Conservation (phyloP, 2,113 vertebrate species). For the Pelobates fuscus region DNA sequence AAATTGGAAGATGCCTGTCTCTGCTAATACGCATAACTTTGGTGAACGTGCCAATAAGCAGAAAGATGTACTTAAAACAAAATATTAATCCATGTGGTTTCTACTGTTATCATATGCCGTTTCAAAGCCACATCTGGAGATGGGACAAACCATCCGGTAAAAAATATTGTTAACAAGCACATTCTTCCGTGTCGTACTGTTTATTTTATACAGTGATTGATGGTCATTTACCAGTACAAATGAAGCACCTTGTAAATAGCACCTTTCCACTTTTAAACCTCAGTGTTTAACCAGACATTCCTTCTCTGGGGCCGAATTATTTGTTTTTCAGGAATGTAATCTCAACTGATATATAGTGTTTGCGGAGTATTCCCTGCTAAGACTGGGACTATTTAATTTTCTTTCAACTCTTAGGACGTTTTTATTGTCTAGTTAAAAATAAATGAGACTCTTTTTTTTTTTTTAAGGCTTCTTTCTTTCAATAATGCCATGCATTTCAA, state of each 20-base stretch:
- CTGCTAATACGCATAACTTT: too few species aligned
- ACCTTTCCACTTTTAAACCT: conserved; percentile 14
- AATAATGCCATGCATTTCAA: neutral
- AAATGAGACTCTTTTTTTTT: neutral
- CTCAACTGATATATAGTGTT: conserved; percentile 45
- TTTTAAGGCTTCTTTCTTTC: neutral
- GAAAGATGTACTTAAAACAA: neutral
- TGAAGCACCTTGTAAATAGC: conserved; percentile 42
- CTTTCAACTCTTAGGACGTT: neutral
- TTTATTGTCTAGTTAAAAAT: conserved; percentile 21
- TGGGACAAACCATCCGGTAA: neutral
- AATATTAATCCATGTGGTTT: neutral
- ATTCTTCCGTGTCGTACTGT: conserved; percentile 32
- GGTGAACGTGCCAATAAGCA: too few species aligned
- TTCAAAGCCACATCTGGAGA: neutral
- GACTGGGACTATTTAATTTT: conserved; percentile 7
- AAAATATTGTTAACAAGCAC: neutral
- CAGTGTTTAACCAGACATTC: conserved; percentile 46
- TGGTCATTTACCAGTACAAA: conserved; percentile 29
- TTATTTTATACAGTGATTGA: conserved; percentile 39
- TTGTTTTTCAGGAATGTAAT: conserved; percentile 48
- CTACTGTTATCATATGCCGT: neutral
- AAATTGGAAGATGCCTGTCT: neutral
- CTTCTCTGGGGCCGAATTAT: conserved; percentile 36
- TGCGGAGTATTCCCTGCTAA: conserved; percentile 12